Percentiles rank a stretch among this genome's conserved stretches.
Conservation (phyloP, 2,113 vertebrate species). For the Malaclemys terrapin region DNA sequence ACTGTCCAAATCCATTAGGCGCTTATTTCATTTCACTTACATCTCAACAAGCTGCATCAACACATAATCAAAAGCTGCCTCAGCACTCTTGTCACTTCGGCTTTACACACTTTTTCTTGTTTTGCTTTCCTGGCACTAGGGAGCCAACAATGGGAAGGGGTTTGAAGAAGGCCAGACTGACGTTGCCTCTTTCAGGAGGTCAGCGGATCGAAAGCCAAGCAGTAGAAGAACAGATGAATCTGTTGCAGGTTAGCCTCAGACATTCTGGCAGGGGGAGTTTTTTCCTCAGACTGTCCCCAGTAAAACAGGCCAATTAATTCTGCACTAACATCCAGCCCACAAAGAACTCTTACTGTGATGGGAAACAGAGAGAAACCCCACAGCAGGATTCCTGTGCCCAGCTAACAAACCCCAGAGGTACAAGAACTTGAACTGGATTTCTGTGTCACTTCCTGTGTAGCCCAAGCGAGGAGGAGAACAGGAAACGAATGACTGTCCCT, state of each 20-base stretch:
- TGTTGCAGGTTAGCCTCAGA: neutral
- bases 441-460: too few relatives aligned
- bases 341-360: neutral
- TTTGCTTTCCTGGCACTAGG: constrained; percentile 23
- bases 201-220: neutral
- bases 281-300: neutral
- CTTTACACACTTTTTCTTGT: neutral
- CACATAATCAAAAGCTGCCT: neutral
- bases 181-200: neutral
- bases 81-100: constrained; percentile 46
- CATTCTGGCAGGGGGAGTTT: neutral
- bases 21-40: neutral
- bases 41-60: neutral
- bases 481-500: neutral
- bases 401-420: neutral
- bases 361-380: neutral
- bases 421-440: neutral
- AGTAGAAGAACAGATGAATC: constrained; percentile 15
- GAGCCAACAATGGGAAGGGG: neutral
- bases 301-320: neutral
- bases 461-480: neutral
- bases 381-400: neutral
- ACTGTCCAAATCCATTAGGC: neutral
- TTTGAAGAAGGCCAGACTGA: neutral
- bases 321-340: neutral